These are phyloP conservation scores for Chlamydotis undulata DNA, from an alignment of 2,113 vertebrate species.

Conservation along the genomic window DNA sequence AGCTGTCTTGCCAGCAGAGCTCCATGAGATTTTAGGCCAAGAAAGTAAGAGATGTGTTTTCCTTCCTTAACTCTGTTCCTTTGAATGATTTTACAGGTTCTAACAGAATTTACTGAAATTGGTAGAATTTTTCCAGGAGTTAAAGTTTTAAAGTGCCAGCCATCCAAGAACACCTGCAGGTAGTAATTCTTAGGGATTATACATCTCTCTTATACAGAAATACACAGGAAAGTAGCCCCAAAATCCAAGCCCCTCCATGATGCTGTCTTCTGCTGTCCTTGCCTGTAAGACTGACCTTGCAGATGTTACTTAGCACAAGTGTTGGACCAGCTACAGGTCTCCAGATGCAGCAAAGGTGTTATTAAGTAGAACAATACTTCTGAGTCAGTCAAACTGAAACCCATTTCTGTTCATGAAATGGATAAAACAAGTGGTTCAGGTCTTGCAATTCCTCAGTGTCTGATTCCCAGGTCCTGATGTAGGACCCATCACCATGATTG, in stretches of 20 bases:
- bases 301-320: neutral
- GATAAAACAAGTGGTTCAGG: neutral
- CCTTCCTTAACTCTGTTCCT: neutral
- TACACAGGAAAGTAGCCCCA: neutral
- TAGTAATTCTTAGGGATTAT: neutral
- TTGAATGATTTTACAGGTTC: neutral
- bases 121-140: neutral
- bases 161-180: neutral
- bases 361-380: neutral
- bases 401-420: neutral
- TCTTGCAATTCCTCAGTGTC: neutral
- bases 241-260: neutral
- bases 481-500: rapidly evolving
- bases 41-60: neutral
- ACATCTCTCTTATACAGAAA: neutral
- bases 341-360: neutral
- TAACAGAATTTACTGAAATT: neutral
- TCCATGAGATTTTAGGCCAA: neutral
- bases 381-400: neutral
- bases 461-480: neutral
- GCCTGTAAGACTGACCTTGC: neutral
- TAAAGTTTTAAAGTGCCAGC: neutral
- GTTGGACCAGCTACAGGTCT: neutral
- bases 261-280: neutral
- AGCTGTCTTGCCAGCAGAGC: neutral